A percentile compares a stretch with the other conserved stretches of the same genome.
These are phyloP conservation scores for Tachypleus tridentatus DNA, from an alignment of 1,140 invertebrate species.

Conservation along the genomic window DNA sequence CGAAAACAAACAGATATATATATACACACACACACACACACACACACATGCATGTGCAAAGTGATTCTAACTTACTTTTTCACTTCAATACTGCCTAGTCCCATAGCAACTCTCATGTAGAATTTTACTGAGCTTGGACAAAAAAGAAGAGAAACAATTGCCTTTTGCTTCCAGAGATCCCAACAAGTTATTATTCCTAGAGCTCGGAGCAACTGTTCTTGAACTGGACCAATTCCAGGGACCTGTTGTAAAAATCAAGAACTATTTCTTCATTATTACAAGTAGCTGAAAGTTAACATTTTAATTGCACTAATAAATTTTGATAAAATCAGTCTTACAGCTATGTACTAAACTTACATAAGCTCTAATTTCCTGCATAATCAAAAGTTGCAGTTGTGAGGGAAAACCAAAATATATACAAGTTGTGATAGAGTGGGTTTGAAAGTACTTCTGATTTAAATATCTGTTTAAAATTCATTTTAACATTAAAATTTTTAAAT, in stretches of 20 bases:
- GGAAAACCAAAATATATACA: no score
- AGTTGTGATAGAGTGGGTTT: no score
- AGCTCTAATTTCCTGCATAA: no score
- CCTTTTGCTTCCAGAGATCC: conserved; percentile 40
- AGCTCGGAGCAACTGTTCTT: conserved; percentile 39
- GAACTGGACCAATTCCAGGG: conserved; percentile 43
- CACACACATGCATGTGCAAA: background rate
- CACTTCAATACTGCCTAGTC: conserved; percentile 37
- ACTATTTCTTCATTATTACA: background rate
- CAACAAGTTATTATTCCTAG: conserved; percentile 38
- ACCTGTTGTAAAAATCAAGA: conserved; percentile 4
- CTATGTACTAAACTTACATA: no score
- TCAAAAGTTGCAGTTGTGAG: no score
- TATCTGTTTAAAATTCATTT: no score
- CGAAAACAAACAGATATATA: background rate
- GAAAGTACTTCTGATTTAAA: no score
- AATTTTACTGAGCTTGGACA: conserved; percentile 36
- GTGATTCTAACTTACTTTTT: conserved; percentile 26
- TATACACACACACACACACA: background rate
- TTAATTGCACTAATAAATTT: no score
- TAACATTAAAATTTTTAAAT: no score
- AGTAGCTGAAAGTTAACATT: no score
- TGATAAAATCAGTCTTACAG: no score
- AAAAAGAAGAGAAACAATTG: conserved; percentile 39
- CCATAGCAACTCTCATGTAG: conserved; percentile 41